Evolutionary conservation across 1,140 invertebrate genomes (phyloP), one percentile per base, ranked within the genome.

Genomic region (Pseudomyrmex concolor): DNA sequence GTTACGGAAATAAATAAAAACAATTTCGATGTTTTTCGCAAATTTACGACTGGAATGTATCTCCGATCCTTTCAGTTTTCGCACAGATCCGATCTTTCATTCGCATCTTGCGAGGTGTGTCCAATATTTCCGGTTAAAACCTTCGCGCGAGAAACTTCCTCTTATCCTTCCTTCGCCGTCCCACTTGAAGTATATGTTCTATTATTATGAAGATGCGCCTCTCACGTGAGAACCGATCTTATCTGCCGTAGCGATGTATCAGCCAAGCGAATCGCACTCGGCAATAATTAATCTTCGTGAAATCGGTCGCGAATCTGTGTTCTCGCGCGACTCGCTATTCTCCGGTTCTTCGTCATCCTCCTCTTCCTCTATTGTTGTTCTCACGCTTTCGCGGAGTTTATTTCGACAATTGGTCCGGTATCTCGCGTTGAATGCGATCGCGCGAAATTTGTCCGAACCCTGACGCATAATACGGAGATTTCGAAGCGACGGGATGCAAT

Each of bases 211-310:
- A 17, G 22, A 17, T 17, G 19, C 50, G 7, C 9, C 19, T 51
- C 25, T 12, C 50, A 57, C 57, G 55, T 86, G 84, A 66, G 64
- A 85, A 54, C n/a, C 55, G 70, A 86, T 74, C 50, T 74, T 86
- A 86, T 86, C 84, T 54, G 48, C 22, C 62, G 34, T 34, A 25
- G 2, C 70, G 57, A 85, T 86, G 63, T 74, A 74, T 82, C 51
- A 63, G n/a, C 50, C 9, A 15, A 9, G 10, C 9, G 17, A 60
- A 34, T 66, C 73, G 34, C n/a, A 17, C 34, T 34, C 54, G 7
- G 22, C 60, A 72, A 80, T 72, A 86, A 86, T 86, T 83, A 34
- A 82, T n/a, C 50, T 15, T 22, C 8, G 2, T 22, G 62, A 48
- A 81, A 59, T 25, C 12, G 59, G 59, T 19, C 43, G 34, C 71